Base-by-base conservation (phyloP, 2,797 vertebrate genomes). In the Gallirallus australis region DNA sequence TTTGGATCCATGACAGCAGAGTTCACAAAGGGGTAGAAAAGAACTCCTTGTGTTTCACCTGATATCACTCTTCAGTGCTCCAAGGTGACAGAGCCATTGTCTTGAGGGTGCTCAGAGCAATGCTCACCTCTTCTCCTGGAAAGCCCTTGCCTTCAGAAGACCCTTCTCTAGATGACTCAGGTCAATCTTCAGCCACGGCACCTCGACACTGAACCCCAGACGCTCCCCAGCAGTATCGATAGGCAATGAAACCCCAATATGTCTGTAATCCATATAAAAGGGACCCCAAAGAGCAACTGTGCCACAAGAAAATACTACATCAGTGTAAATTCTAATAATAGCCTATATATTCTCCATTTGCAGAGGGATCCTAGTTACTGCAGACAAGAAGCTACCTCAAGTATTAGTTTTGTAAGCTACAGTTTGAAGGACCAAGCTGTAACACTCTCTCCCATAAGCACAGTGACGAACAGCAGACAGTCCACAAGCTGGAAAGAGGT, bases 131-230 rank as follows among this genome's bases (percentile, higher is more conserved):
- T 80, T 47, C 39, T 60, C 50, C 59, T 40, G 28, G 35, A 80
- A 73, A 13, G 20, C 3, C 3, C 18, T 30, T 66, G 56, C 70
- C 52, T 73, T 70, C 60, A 73, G 66, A 52, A 94, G 40, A 42
- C n/a, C 30, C 73, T 56, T 42, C 64, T 73, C 17, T 50, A 37
- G 35, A 35, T 15, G 25, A 37, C 18, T 12, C 57, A 45, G 12
- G n/a, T 39, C 63, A 75, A 37, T 7, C 3, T 0, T 0, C 30
- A 75, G 47, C 35, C 42, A 64, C 0, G 0, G 39, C 11, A 82
- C n/a, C 31, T 63, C 12, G 16, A 65, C 7, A 57, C 14, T 1
- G 0, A 84, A 65, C 20, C 33, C 18, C 5, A 1, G 27, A n/a
- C 60, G 39, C 39, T 72, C 47, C 83, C 47, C 33, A 54, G 23